These are phyloP conservation scores for Drosophila sp. DNA, from an alignment of 1,140 invertebrate genomes.

Conservation along the genomic window DNA sequence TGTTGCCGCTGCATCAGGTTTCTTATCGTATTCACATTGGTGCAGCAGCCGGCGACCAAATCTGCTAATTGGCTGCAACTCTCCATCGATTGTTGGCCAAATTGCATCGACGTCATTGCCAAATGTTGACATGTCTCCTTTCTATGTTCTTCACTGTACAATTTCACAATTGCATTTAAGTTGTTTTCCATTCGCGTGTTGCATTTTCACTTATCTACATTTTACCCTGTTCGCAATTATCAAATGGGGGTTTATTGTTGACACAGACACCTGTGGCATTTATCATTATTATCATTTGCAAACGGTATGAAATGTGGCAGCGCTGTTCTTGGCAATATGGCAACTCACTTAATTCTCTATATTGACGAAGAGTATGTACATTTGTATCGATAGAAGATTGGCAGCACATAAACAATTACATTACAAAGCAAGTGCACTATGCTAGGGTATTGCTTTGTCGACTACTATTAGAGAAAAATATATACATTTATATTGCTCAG, in stretches of 20 bases:
- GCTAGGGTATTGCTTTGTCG: background rate
- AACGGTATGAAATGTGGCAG: background rate
- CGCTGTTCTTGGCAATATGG: background rate
- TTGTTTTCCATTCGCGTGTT: background rate
- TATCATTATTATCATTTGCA: too few species aligned
- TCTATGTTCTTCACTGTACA: background rate
- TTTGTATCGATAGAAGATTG: background rate
- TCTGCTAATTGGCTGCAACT: slow-evolving; percentile 8
- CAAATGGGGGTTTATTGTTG: background rate
- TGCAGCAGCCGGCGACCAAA: slow-evolving; percentile 45
- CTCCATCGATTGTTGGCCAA: slow-evolving; percentile 45
- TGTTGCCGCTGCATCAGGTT: slow-evolving; percentile 12
- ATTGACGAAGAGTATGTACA: too few species aligned
- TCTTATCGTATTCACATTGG: slow-evolving; percentile 32
- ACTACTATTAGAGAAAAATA: background rate
- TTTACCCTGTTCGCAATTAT: background rate
- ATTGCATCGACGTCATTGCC: slow-evolving; percentile 51
- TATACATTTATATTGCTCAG: background rate
- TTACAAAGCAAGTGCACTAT: background rate
- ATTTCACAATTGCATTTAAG: slow-evolving; percentile 43
- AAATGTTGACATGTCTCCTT: slow-evolving; percentile 46
- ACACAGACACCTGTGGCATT: background rate
- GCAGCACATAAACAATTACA: too few species aligned
- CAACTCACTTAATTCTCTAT: background rate
- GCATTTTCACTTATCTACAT: slow-evolving; percentile 25